Percentiles rank a stretch among this genome's conserved stretches.
phyloP scores from a whole-genome alignment of 1,140 invertebrate genomes.

The Caenorhabditis latens region DNA sequence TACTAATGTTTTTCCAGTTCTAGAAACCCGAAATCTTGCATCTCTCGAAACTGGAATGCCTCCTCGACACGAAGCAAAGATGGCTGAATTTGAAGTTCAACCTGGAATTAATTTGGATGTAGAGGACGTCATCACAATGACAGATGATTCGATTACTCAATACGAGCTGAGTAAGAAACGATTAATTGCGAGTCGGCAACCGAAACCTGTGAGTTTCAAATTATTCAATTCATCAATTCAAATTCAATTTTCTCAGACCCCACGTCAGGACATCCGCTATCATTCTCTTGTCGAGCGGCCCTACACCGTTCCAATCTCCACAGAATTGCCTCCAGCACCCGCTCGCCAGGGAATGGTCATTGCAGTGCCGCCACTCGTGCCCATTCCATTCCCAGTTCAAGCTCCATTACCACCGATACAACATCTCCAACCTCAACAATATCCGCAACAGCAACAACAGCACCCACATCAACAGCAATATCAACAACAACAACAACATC shows the following conservation, averaged over 20 bases:
- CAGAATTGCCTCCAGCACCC: background rate
- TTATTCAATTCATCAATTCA: background rate
- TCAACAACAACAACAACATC: background rate
- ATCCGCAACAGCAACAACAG: background rate
- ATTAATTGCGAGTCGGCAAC: background rate
- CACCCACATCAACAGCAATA: too few relatives aligned
- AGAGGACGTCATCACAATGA: background rate
- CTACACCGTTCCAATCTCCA: slow-evolving; percentile 13
- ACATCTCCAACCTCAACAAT: background rate
- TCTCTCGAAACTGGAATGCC: slow-evolving; percentile 9
- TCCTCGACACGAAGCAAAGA: background rate
- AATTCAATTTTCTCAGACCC: background rate
- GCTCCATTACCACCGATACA: background rate
- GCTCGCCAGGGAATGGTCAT: background rate
- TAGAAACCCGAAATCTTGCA: slow-evolving; percentile 9
- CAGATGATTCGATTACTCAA: background rate
- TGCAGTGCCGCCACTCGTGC: background rate
- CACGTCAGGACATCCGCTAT: background rate
- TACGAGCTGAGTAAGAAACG: background rate
- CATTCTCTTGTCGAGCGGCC: background rate
- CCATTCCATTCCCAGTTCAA: background rate
- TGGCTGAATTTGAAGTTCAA: background rate
- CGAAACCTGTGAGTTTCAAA: background rate
- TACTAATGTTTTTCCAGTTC: background rate
- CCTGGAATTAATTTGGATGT: background rate